Conservation (phyloP, 2,888 invertebrate species). For the Chrysolina haemoptera region DNA sequence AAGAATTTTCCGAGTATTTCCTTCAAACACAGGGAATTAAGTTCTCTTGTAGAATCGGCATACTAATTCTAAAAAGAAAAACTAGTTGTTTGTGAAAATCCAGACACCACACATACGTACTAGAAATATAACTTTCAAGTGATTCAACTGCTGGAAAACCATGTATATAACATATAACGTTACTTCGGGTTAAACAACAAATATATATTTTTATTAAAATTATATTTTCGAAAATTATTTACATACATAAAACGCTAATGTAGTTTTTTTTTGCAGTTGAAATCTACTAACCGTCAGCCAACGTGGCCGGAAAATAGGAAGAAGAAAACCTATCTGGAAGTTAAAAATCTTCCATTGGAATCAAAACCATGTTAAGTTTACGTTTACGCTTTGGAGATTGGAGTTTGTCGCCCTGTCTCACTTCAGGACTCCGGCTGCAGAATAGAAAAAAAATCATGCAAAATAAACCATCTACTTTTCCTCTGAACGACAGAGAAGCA, state of each 20-base stretch:
- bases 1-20: not conserved
- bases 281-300: not conserved
- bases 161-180: too few relatives aligned
- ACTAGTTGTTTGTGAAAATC: not conserved
- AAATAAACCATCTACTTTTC: not conserved
- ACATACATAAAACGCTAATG: not conserved
- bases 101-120: not conserved
- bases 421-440: not conserved
- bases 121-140: not conserved
- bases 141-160: too few relatives aligned
- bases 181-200: too few relatives aligned
- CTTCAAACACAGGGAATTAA: conserved; percentile 7
- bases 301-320: not conserved
- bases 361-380: conserved; percentile 10
- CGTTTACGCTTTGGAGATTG: conserved; percentile 19
- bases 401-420: not conserved
- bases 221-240: too few relatives aligned
- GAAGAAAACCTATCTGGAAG: not conserved
- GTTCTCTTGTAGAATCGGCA: not conserved
- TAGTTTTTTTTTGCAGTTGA: not conserved
- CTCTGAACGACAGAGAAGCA: not conserved
- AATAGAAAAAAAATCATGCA: not conserved
- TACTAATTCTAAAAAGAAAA: not conserved
- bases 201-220: too few relatives aligned
- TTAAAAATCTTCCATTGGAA: not conserved